Base-by-base conservation (phyloP, 2,797 vertebrate species). In the Alca torda region DNA sequence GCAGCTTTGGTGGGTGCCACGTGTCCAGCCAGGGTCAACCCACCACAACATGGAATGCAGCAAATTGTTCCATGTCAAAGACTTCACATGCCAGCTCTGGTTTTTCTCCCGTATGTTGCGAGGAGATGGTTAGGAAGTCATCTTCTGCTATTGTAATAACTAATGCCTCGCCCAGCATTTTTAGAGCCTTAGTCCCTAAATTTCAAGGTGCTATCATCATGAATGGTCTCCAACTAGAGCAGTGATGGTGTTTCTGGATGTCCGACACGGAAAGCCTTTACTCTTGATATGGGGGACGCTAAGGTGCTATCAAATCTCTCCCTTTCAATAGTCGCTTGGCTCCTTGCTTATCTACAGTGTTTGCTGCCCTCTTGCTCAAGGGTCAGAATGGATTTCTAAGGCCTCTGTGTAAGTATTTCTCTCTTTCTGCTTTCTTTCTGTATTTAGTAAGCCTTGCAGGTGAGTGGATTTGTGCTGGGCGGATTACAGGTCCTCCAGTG, bases 401-500 rank as follows among this genome's bases (percentile, higher is more conserved):
- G 21, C 6, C 30, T 73, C 60, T 69, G 5, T 60, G 19, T 46
- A 75, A 70, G 21, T 25, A 59, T 77, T 64, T 57, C 48, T 20
- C 61, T 43, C 65, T 74, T 74, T 68, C 45, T 65, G 45, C 54
- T 74, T 81, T 20, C 20, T 43, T 77, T 86, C 60, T 26, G 7
- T 28, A 12, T 15, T 85, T 28, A 20, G 6, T 0, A 7, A 7
- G 2, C 21, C 16, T 64, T 13, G 1, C 30, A 43, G 46, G 33
- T 7, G 18, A 0, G 4, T 4, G 48, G 48, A 12, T 81, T 61
- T 81, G 35, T 56, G 43, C 67, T 80, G 65, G 39, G 11, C 1
- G 2, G 24, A 24, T 78, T 80, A 13, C 28, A 45, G 6, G 2
- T 3, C 8, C 5, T 6, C 24, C 48, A 20, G 1, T 10, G 23